phyloP scores from a whole-genome alignment of 2,113 vertebrate genomes.

The Crotalus tigris region DNA sequence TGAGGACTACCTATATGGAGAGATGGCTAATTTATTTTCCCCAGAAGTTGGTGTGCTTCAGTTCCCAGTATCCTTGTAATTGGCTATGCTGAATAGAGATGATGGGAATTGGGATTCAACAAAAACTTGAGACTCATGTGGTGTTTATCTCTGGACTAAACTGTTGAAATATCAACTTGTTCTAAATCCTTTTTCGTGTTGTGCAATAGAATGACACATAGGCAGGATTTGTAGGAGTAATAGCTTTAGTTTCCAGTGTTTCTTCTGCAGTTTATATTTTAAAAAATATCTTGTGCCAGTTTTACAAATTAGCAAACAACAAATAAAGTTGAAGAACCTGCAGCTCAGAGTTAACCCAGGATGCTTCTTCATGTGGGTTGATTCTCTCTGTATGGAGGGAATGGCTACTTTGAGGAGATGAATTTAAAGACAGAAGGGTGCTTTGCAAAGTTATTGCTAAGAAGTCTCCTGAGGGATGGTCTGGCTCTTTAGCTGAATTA shows the following conservation, averaged over 20 bases:
- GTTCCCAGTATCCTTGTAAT: background rate
- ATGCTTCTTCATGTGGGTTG: background rate
- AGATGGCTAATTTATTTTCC: background rate
- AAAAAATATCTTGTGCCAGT: background rate
- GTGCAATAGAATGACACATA: background rate
- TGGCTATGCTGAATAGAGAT: background rate
- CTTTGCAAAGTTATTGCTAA: background rate
- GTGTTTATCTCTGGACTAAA: constrained; percentile 9
- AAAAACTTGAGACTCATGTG: background rate
- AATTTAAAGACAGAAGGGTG: background rate
- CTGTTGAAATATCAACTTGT: background rate
- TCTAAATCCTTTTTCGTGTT: background rate
- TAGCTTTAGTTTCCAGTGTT: background rate
- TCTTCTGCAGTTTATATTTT: background rate
- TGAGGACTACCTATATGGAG: background rate
- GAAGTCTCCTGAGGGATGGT: background rate
- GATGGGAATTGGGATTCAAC: background rate
- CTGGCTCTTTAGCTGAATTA: background rate
- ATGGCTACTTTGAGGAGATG: background rate
- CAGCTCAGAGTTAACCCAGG: background rate
- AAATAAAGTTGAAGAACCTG: background rate
- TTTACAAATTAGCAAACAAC: background rate
- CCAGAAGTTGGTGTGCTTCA: background rate
- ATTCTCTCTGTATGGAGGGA: background rate
- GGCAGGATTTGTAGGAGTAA: background rate